A percentile compares a stretch with the other conserved stretches of the same genome.
These are phyloP conservation scores for Tragelaphus strepsiceros DNA, from an alignment of 2,113 vertebrate genomes.

Conservation along the genomic window DNA sequence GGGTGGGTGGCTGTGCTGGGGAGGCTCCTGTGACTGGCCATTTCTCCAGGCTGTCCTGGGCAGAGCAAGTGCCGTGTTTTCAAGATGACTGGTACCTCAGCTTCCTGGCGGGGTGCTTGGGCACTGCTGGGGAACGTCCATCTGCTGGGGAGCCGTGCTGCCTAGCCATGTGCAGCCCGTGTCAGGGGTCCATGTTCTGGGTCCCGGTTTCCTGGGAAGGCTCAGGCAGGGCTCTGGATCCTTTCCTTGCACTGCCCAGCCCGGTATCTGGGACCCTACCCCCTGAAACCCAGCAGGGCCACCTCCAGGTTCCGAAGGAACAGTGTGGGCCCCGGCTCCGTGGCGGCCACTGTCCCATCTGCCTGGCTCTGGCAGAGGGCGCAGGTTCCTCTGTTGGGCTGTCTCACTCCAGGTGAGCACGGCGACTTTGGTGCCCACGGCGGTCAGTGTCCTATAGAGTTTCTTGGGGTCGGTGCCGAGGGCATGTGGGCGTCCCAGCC, in stretches of 20 bases:
- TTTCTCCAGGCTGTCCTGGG: neutral
- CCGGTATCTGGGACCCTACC: neutral
- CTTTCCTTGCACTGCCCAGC: rapidly evolving
- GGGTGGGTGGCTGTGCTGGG: rapidly evolving
- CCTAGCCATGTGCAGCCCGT: rapidly evolving
- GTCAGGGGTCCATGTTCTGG: neutral
- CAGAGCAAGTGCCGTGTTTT: neutral
- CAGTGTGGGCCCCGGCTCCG: neutral
- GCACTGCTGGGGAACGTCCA: neutral
- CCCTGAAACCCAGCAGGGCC: rapidly evolving
- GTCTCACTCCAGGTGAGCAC: neutral
- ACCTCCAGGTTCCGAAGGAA: neutral
- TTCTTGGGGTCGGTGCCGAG: rapidly evolving
- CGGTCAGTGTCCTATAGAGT: rapidly evolving
- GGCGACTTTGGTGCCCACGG: rapidly evolving
- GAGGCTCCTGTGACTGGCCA: too few relatives aligned
- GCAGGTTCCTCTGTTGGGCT: rapidly evolving
- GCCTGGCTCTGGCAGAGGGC: neutral
- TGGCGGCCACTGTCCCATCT: neutral
- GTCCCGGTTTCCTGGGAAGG: neutral
- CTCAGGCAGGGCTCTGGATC: neutral
- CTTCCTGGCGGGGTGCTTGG: neutral
- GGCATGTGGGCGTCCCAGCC: rapidly evolving
- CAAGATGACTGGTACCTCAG: neutral
- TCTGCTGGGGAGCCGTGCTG: rapidly evolving